A percentile compares a stretch with the other conserved stretches of the same genome.
Conservation (phyloP, 2,113 vertebrate species). For the Empidonax alnorum region DNA sequence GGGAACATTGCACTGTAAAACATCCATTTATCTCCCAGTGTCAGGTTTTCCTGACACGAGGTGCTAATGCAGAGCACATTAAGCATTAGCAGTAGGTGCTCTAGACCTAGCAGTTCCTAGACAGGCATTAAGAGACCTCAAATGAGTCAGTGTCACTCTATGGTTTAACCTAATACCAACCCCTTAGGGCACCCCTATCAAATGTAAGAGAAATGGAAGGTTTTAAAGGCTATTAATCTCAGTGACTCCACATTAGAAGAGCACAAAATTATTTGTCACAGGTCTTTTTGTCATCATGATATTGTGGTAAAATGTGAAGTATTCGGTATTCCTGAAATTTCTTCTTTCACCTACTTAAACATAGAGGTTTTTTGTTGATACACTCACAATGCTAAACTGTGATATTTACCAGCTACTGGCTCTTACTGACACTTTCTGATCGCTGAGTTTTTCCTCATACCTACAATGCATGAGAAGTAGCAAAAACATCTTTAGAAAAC, state of each 20-base stretch:
- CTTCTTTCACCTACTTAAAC: not conserved
- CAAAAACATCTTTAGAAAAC: not conserved
- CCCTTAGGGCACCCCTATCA: not conserved
- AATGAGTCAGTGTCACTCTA: conserved; percentile 36
- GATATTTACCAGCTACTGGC: not conserved
- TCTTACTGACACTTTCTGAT: not conserved
- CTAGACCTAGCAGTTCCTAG: conserved; percentile 31
- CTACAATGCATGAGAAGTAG: not conserved
- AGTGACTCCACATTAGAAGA: not conserved
- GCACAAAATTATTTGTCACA: conserved; percentile 13
- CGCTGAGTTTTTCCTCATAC: not conserved
- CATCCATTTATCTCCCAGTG: conserved; percentile 45
- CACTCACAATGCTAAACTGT: not conserved
- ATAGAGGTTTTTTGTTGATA: not conserved
- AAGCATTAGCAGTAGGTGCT: conserved; percentile 55
- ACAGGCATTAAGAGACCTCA: conserved; percentile 50
- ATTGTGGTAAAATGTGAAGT: conserved; percentile 13
- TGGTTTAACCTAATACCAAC: conserved; percentile 40
- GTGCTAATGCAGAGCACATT: conserved; percentile 58
- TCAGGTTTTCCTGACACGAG: conserved; percentile 56
- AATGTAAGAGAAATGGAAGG: conserved; percentile 21
- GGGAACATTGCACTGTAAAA: conserved; percentile 21
- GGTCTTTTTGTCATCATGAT: conserved; percentile 5
- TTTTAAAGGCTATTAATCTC: conserved; percentile 50
- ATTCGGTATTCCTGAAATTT: not conserved